These are phyloP conservation scores for Leucania comma DNA, from an alignment of 2,888 invertebrate species.

Conservation along the genomic window DNA sequence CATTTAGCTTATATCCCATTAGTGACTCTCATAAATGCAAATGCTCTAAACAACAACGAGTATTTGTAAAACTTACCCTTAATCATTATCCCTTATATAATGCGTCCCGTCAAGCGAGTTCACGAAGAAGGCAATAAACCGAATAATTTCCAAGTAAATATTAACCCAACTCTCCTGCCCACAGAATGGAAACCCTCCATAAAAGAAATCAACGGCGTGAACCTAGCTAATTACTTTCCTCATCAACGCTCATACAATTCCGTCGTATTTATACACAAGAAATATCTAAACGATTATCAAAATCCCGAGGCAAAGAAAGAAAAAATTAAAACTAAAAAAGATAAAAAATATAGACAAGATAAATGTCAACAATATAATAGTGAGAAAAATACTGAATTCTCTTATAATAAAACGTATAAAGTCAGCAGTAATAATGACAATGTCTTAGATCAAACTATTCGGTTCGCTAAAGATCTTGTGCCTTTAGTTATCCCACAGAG, in stretches of 20 bases:
- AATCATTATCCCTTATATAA: constrained; percentile 35
- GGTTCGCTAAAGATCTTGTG: constrained; percentile 81
- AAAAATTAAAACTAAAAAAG: constrained; percentile 56
- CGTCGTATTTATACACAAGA: constrained; percentile 82
- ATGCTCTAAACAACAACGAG: constrained; percentile 1
- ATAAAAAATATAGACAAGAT: constrained; percentile 65
- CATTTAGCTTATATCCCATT: neutral
- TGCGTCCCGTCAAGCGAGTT: constrained; percentile 10
- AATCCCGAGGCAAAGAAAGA: constrained; percentile 48
- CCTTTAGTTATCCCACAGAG: constrained; percentile 81
- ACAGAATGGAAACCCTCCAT: constrained; percentile 65
- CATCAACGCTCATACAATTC: constrained; percentile 78
- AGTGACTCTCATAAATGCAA: neutral
- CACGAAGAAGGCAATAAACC: constrained; percentile 18
- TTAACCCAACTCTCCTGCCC: constrained; percentile 55
- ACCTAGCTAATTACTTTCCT: constrained; percentile 80
- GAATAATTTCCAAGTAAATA: constrained; percentile 29
- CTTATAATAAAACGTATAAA: constrained; percentile 60
- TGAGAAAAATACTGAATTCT: constrained; percentile 53
- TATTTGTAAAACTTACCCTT: constrained; percentile 15
- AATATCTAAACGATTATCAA: constrained; percentile 65
- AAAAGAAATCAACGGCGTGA: constrained; percentile 74
- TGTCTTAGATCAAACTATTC: constrained; percentile 80
- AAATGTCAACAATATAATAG: constrained; percentile 74
- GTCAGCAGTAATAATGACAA: constrained; percentile 66